Percentiles rank a stretch among this genome's conserved stretches.
Evolutionary conservation across 2,113 vertebrate genomes (phyloP).

Genomic region (Gallinago paraguaiae): DNA sequence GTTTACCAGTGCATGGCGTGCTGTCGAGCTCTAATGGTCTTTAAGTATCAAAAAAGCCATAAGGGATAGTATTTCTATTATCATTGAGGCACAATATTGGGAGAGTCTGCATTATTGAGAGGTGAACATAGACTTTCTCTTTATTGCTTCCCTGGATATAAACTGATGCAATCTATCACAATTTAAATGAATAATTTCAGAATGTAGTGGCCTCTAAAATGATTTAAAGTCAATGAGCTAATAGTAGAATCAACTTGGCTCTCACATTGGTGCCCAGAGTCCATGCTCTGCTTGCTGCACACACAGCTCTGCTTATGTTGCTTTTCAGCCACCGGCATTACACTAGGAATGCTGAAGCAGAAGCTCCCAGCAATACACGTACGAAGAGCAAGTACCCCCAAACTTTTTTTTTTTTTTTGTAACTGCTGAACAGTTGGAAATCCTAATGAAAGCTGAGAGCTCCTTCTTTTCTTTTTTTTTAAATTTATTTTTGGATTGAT

Average conservation of each 20-base stretch:
- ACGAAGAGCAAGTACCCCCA: accelerated
- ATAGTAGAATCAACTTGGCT: not conserved
- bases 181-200: slow-evolving; percentile 27
- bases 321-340: not conserved
- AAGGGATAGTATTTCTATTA: not conserved
- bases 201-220: slow-evolving; percentile 1
- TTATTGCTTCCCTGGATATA: not conserved
- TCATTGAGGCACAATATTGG: not conserved
- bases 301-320: not conserved
- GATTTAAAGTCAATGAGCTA: slow-evolving; percentile 17
- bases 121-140: not conserved
- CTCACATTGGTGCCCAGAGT: accelerated
- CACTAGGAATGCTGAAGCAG: not conserved
- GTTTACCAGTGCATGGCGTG: slow-evolving; percentile 56
- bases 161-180: slow-evolving; percentile 1
- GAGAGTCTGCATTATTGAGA: slow-evolving; percentile 6
- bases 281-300: not conserved
- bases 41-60: slow-evolving; percentile 29
- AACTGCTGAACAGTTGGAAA: not conserved
- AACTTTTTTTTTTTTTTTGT: not conserved
- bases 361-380: not conserved
- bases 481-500: not conserved
- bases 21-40: slow-evolving; percentile 46
- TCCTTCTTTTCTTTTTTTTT: not conserved
- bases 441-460: not conserved